Evolutionary conservation across 2,888 invertebrate species (phyloP).

Genomic region (Ochropacha duplaris): DNA sequence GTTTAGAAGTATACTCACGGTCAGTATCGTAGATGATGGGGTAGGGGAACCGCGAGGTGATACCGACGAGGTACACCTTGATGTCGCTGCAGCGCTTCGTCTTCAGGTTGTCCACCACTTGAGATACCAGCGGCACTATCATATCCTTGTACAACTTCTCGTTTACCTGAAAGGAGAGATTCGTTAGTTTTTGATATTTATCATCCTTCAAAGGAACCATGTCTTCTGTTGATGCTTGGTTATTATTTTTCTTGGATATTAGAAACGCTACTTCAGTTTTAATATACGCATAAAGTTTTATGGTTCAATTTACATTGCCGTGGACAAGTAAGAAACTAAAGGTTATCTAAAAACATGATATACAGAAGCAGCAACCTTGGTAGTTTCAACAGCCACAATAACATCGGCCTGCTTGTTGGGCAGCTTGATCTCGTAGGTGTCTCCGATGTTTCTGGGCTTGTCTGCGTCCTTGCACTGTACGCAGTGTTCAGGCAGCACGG

Average conservation of each 20-base stretch:
- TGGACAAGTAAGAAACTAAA: background rate
- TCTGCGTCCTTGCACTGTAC: conserved; percentile 80
- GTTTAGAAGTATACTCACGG: conserved; percentile 48
- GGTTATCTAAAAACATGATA: too few relatives aligned
- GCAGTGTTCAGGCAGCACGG: conserved; percentile 86
- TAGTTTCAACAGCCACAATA: conserved; percentile 88
- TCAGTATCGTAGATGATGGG: conserved; percentile 73
- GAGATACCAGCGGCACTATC: conserved; percentile 83
- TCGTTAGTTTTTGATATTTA: too few relatives aligned
- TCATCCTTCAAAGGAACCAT: too few relatives aligned
- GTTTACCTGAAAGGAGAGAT: conserved; percentile 71
- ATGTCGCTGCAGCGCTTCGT: conserved; percentile 75
- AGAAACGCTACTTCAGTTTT: too few relatives aligned
- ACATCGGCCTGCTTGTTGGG: conserved; percentile 92
- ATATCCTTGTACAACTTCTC: conserved; percentile 85
- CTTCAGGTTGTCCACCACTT: conserved; percentile 84
- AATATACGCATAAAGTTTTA: too few relatives aligned
- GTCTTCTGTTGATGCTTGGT: too few relatives aligned
- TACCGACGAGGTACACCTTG: conserved; percentile 79
- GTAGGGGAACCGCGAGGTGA: conserved; percentile 80
- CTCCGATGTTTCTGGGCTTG: conserved; percentile 74
- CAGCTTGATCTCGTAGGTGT: conserved; percentile 84
- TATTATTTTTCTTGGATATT: too few relatives aligned
- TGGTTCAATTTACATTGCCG: too few relatives aligned
- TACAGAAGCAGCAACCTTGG: conserved; percentile 51